Evolutionary conservation across 2,888 invertebrate genomes (phyloP), one percentile per base, ranked within the genome.

Genomic region (Tenthredo amoena): DNA sequence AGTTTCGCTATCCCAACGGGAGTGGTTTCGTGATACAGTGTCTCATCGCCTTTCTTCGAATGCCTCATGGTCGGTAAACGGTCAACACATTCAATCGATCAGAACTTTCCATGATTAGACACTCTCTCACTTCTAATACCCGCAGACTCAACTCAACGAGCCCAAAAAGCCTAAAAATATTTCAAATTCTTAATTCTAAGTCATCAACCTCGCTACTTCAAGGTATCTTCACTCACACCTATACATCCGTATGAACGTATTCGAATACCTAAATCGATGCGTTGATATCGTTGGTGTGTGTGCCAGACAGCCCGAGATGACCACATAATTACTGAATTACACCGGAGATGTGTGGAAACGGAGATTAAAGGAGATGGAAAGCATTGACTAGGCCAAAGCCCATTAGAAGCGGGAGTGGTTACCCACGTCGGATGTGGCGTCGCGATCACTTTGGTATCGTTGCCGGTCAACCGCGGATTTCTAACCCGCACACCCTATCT

Each of bases 391-490:
- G 81, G 81, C 26, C 40, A 34, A 40, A 62, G 62, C 37, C 62
- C 81, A 81, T 81, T 81, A 81, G 81, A 62, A 50, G 18, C 62
- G 81, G 47, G 62, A 81, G 58, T 62, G 62, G 81, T 65, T 81
- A 81, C 58, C 81, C 81, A 58, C 62, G 81, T 81, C 62, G 81
- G 81, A 81, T 81, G 62, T 65, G 62, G 40, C 81, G 34, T 62
- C 81, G 55, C 26, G 15, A 65, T 81, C 81, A 81, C 81, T 43
- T 81, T 65, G 31, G 81, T 62, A 50, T 81, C 81, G 62, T 55
- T 77, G 34, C 31, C 43, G 77, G 34, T 40, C 26, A 81, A 40
- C 81, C 81, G 62, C 81, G 18, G 40, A 81, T 21, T 37, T 62
- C 58, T 10, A 81, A 62, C 62, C 81, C 81, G 18, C 40, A 21